Evolutionary conservation across 2,888 invertebrate genomes (phyloP), one percentile per base, ranked within the genome.

Genomic region (Chalcosyrphus nemorum): DNA sequence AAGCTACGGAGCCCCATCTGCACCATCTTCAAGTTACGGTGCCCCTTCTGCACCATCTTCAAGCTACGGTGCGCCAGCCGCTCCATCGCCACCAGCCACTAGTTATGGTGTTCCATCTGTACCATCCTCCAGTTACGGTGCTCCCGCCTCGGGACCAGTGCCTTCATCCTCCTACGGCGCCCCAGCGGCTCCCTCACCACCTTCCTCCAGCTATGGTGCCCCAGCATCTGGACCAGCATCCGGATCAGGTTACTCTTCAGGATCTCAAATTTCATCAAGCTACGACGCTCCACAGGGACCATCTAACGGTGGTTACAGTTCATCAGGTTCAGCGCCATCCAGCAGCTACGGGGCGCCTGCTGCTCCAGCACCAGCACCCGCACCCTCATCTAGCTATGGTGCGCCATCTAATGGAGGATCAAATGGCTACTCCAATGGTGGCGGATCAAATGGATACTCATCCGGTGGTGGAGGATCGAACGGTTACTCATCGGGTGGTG

Each of bases 11-110:
- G 90, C 91, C 1, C 92, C 92, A 6, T 89, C 90, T 65, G 92
- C 92, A 86, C 89, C 93, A 5, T 91, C 93, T 74, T 17, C 86
- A 84, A 81, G 85, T 86, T 93, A 93, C 82, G 93, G 93, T 24
- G 87, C 92, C 1, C 92, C 92, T 6, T 87, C 91, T 15, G 87
- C 88, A 2, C 88, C 89, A 45, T 88, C 89, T 0, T 87, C 88
- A 0, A 88, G 87, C 59, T 90, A 89, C 63, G 89, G 91, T 15
- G 91, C 92, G 0, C 87, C 86, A 68, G 81, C 86, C 50, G 84
- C 86, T 50, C 86, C 86, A 38, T 87, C 72, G 2, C 90, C 90
- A 91, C 92, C 75, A 41, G 88, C 89, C 35, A 91, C 91, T 0
- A 90, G 91, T 21, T 93, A 93, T 86, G 93, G 93, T 3, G 92